Percentiles rank a stretch among this genome's conserved stretches.
Conservation (phyloP, 2,888 invertebrate genomes). For the Torymus auratus region DNA sequence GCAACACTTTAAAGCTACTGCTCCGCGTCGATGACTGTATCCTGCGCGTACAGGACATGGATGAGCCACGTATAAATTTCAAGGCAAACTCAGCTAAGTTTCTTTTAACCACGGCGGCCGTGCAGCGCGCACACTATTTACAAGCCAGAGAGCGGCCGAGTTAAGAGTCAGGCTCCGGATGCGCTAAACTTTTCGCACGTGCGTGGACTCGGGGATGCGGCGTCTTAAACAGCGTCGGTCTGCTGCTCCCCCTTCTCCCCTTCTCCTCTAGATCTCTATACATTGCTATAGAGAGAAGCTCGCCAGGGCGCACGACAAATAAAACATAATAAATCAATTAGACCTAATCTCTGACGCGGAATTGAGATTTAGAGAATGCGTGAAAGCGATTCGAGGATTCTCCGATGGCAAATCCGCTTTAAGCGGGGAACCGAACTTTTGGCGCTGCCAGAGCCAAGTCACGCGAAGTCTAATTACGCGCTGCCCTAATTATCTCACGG, state of each 20-base stretch:
- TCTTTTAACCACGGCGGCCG: conserved; percentile 41
- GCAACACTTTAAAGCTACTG: not conserved
- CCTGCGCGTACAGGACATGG: not conserved
- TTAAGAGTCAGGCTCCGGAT: conserved; percentile 37
- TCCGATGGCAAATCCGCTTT: conserved; percentile 56
- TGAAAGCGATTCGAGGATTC: conserved; percentile 58
- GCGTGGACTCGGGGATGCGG: conserved; percentile 47
- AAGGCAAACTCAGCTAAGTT: conserved; percentile 41
- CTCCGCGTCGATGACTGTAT: not conserved
- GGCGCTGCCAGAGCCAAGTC: not conserved
- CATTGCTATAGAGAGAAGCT: not conserved
- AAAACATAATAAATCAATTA: conserved; percentile 59
- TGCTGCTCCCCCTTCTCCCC: too few species aligned
- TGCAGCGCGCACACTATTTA: conserved; percentile 26
- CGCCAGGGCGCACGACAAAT: conserved; percentile 14
- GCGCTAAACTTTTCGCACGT: conserved; percentile 53
- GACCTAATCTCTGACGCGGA: conserved; percentile 48
- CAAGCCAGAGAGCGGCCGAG: conserved; percentile 34
- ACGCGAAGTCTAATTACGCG: not conserved
- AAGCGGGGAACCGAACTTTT: conserved; percentile 15
- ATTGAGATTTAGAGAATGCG: conserved; percentile 52
- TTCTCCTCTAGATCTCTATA: not conserved
- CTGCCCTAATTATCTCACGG: not conserved
- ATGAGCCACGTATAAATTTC: conserved; percentile 29
- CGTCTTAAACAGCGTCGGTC: conserved; percentile 33